Conservation (phyloP, 2,888 invertebrate species). For the Agonopterix subpropinquella region DNA sequence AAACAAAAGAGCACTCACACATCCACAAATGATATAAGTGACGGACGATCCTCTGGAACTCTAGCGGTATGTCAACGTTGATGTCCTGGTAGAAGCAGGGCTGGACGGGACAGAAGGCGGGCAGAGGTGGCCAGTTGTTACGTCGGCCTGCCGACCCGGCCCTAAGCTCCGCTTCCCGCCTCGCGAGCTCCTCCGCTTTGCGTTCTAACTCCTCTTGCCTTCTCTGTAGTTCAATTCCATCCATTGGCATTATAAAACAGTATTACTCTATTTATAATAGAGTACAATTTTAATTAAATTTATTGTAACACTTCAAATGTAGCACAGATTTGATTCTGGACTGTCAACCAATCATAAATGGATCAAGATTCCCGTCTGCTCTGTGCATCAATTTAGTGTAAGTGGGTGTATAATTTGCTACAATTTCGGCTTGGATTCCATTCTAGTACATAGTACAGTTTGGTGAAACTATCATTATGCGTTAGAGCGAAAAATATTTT, state of each 20-base stretch:
- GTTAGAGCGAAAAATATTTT: no score
- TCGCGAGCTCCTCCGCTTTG: conserved; percentile 91
- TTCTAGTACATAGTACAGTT: no score
- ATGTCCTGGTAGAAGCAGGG: conserved; percentile 99
- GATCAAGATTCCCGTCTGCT: no score
- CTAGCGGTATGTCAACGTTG: conserved; percentile 97
- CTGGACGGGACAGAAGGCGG: conserved; percentile 93
- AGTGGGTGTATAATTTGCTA: no score
- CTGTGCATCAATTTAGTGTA: no score
- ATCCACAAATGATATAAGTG: conserved; percentile 98
- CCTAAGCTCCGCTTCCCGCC: conserved; percentile 90
- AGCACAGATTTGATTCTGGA: no score
- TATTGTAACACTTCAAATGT: no score
- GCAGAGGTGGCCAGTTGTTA: conserved; percentile 99
- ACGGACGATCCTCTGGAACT: conserved; percentile 97
- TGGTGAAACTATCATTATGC: no score
- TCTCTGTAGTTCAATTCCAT: conserved; percentile 71
- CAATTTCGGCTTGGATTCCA: no score
- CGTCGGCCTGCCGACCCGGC: conserved; percentile 80
- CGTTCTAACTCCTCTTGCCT: conserved; percentile 93
- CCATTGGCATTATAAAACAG: conserved; percentile 3
- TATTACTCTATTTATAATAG: neutral
- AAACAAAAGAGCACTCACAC: conserved; percentile 80
- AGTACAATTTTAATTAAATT: neutral
- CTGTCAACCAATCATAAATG: no score